A percentile compares a stretch with the other conserved stretches of the same genome.
Conservation (phyloP, 2,113 vertebrate genomes). For the Dinomys branickii region DNA sequence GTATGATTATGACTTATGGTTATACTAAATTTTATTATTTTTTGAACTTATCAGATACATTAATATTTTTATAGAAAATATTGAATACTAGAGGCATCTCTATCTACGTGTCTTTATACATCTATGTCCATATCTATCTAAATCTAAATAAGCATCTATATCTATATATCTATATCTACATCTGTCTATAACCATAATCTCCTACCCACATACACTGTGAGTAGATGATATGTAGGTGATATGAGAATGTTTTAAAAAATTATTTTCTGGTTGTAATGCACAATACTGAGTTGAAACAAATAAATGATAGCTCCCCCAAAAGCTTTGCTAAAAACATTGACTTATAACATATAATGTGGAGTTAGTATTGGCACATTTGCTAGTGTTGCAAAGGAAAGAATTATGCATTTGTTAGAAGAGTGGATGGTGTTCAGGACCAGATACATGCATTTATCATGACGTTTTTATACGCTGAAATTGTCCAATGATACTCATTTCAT, state of each 20-base stretch:
- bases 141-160: neutral
- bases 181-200: neutral
- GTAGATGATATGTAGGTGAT: neutral
- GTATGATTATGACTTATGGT: neutral
- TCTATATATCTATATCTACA: neutral
- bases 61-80: neutral
- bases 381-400: neutral
- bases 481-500: neutral
- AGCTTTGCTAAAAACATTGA: neutral
- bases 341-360: neutral
- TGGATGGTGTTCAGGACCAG: neutral
- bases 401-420: neutral
- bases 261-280: neutral
- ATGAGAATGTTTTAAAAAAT: neutral
- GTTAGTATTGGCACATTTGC: neutral
- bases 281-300: neutral
- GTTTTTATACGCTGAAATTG: constrained; percentile 20
- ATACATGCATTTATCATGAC: neutral
- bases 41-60: neutral
- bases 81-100: neutral
- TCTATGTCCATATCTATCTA: neutral
- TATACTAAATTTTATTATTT: neutral
- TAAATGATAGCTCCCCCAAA: neutral
- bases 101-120: neutral
- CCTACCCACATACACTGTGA: neutral